Evolutionary conservation across 2,797 vertebrate genomes (phyloP).

Genomic region (Micromesistius poutassou): DNA sequence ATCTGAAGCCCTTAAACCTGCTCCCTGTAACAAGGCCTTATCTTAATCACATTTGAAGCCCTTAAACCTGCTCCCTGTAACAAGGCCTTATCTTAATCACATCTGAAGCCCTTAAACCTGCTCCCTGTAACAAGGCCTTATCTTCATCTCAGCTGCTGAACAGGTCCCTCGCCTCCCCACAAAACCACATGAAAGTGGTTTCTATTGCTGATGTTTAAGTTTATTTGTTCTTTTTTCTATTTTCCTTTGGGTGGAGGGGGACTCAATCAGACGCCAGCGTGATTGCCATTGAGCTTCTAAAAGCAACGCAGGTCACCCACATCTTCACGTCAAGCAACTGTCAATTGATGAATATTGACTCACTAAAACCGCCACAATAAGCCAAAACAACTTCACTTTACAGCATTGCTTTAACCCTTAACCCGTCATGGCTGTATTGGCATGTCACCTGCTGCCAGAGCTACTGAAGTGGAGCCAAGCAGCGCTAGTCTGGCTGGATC

Average conservation of each 20-base stretch:
- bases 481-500: neutral
- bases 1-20: constrained; percentile 60
- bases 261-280: neutral
- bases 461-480: neutral
- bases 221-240: neutral
- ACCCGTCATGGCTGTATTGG: neutral
- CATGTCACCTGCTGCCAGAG: neutral
- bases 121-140: neutral
- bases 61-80: neutral
- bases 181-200: neutral
- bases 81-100: neutral
- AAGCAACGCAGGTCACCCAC: too few relatives aligned
- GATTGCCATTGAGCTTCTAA: neutral
- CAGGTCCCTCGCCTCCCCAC: neutral
- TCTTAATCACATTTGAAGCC: constrained; percentile 54
- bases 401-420: neutral
- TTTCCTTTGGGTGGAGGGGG: neutral
- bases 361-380: neutral
- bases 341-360: neutral
- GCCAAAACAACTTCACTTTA: neutral
- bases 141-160: constrained; percentile 14
- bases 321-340: neutral
- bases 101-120: constrained; percentile 62
- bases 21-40: neutral
- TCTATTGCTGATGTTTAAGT: neutral